Evolutionary conservation across 2,113 vertebrate genomes (phyloP), one percentile per base, ranked within the genome.

Genomic region (Globicephala melas): DNA sequence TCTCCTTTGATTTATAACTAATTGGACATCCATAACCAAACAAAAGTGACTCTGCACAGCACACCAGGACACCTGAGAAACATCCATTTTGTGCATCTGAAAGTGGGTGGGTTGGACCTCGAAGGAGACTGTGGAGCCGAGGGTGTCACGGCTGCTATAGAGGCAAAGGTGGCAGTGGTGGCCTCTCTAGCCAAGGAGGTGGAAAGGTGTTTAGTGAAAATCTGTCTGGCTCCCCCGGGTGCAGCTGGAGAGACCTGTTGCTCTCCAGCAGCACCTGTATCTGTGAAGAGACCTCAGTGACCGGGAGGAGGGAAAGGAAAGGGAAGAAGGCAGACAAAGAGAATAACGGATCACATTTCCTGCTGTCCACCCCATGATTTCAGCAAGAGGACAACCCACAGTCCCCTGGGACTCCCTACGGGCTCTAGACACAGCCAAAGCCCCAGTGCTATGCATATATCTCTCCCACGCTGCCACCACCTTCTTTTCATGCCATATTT

Each of bases 101-200:
- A 65, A 65, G 33, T 62, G 33, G 6, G 33, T 50, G 41, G 31
- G 11, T 3, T 3, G 71, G 55, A 50, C 26, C 8, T 44, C 14
- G 7, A 21, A 74, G 1, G 3, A 47, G 55, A 28, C 55, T 11
- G 1, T 5, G 28, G 18, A 26, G 33, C 65, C 0, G 0, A 1
- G 70, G 38, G 28, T 33, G 28, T 89, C 8, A 1, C 3, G 23
- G 76, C 20, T 25, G 31, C 76, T 36, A 21, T 53, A 21, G 63
- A 25, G 53, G 18, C 67, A 12, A 68, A 31, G 28, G 9, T 33
- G 18, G 25, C 53, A 26, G 70, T 38, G 13, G 5, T 7, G 50
- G 33, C 33, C 20, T 41, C 53, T 33, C 70, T 74, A 33, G 53
- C 53, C 60, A 25, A 74, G 70, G 26, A 33, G 53, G 0, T 73